A percentile compares a stretch with the other conserved stretches of the same genome.
Evolutionary conservation across 2,888 invertebrate species (phyloP).

Genomic region (Meloe dianella): DNA sequence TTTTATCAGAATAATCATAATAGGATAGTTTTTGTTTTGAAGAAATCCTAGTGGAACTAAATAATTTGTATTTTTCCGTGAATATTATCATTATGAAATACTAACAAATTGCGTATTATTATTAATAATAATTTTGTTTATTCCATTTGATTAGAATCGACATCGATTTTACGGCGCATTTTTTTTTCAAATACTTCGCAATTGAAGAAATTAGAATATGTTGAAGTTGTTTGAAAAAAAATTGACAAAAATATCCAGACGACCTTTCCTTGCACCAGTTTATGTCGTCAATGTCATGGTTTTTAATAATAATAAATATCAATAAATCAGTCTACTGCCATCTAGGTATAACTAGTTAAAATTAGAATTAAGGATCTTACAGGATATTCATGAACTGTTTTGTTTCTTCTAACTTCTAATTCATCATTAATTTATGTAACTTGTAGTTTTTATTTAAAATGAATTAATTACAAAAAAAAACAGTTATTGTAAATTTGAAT

Average conservation of each 20-base stretch:
- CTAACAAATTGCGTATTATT: background rate
- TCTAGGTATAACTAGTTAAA: background rate
- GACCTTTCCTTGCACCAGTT: constrained; percentile 3
- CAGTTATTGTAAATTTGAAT: too few species aligned
- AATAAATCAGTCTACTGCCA: background rate
- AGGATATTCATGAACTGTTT: background rate
- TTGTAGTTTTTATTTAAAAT: too few species aligned
- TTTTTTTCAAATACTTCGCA: background rate
- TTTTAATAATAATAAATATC: background rate
- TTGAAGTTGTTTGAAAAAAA: background rate
- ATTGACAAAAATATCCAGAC: background rate
- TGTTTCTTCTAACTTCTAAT: too few species aligned
- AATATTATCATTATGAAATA: background rate
- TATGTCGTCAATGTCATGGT: background rate
- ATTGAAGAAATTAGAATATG: background rate
- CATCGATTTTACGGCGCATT: background rate
- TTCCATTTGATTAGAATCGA: too few species aligned
- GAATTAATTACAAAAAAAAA: too few species aligned
- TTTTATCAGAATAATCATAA: background rate
- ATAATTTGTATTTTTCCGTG: background rate
- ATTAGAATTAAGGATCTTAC: background rate
- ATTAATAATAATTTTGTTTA: too few species aligned
- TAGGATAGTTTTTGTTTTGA: background rate
- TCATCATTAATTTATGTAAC: too few species aligned
- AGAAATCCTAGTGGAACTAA: background rate